phyloP scores from a whole-genome alignment of 2,888 invertebrate species.

The Nomada flava region DNA sequence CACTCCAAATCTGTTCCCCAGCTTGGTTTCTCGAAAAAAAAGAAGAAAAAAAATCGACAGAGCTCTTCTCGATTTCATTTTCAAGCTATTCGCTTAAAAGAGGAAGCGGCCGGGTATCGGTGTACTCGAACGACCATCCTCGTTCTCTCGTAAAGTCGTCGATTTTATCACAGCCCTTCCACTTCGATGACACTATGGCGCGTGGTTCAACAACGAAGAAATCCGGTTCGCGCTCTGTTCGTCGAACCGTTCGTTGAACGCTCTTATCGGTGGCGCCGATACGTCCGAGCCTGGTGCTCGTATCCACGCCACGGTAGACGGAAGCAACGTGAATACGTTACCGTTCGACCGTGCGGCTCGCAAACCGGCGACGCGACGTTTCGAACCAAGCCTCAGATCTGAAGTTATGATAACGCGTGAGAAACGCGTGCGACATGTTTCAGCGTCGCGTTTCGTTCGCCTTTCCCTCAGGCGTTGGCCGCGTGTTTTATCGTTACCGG shows the following conservation, averaged over 20 bases:
- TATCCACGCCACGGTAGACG: conserved; percentile 49
- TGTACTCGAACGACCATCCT: background rate
- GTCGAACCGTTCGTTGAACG: conserved; percentile 6
- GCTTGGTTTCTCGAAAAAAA: too few species aligned
- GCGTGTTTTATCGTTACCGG: conserved; percentile 61
- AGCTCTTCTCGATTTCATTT: background rate
- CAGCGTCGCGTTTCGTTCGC: conserved; percentile 64
- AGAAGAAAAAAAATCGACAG: background rate
- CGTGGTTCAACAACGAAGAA: conserved; percentile 33
- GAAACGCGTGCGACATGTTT: conserved; percentile 69
- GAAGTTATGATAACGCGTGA: conserved; percentile 67
- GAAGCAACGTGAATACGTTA: conserved; percentile 68
- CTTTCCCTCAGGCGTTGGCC: conserved; percentile 29
- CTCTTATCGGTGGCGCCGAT: conserved; percentile 59
- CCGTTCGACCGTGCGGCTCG: conserved; percentile 50
- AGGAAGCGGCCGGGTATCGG: background rate
- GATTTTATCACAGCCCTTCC: conserved; percentile 44
- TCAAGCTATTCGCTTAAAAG: background rate
- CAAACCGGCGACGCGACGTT: conserved; percentile 46
- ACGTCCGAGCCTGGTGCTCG: conserved; percentile 44
- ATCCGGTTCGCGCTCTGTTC: conserved; percentile 18
- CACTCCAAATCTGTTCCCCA: too few species aligned
- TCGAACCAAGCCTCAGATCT: conserved; percentile 53
- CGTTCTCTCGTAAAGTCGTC: conserved; percentile 18
- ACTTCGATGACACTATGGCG: conserved; percentile 28